Percentiles rank a stretch among this genome's conserved stretches.
Evolutionary conservation across 2,797 vertebrate genomes (phyloP).

Genomic region (Acrocephalus scirpaceus): DNA sequence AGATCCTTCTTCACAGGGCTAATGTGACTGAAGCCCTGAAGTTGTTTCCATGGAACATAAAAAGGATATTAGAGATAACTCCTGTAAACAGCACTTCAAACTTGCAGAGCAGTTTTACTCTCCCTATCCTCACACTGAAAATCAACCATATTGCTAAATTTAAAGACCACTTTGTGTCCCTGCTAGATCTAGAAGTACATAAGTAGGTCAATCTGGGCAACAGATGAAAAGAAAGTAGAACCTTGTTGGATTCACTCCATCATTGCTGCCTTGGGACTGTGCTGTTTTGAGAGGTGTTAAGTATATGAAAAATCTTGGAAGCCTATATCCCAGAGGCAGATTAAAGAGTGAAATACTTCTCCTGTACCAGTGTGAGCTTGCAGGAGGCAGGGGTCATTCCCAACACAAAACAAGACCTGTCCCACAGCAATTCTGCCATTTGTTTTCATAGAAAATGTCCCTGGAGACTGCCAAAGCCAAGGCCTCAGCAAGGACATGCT

Average conservation of each 20-base stretch:
- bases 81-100: not conserved
- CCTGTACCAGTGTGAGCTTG: not conserved
- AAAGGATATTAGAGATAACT: not conserved
- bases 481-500: not conserved
- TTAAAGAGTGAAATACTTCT: not conserved
- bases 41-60: not conserved
- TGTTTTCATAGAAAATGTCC: not conserved
- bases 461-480: not conserved
- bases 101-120: not conserved
- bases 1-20: not conserved
- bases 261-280: not conserved
- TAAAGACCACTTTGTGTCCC: not conserved
- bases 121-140: not conserved
- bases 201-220: not conserved
- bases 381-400: not conserved
- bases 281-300: not conserved
- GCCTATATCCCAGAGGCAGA: not conserved
- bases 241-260: not conserved
- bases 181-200: not conserved
- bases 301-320: not conserved
- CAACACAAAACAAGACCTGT: not conserved
- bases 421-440: not conserved
- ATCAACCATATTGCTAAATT: accelerated
- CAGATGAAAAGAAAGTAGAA: not conserved
- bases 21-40: not conserved